Evolutionary conservation across 2,113 vertebrate species (phyloP).

Genomic region (Agapornis roseicollis): DNA sequence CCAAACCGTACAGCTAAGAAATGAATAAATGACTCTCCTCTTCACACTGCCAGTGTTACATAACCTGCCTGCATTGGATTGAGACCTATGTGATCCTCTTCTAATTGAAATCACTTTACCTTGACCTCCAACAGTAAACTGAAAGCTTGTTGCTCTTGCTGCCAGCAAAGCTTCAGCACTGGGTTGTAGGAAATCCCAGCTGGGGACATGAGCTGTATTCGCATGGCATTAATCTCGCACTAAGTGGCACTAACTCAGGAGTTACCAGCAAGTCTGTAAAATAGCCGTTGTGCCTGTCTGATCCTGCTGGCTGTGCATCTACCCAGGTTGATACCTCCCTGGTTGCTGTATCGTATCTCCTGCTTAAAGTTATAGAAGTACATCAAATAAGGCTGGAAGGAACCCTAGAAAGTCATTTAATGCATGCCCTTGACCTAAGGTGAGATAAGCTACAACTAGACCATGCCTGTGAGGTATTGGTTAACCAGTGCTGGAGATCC

Average conservation of each 20-base stretch:
- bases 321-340: neutral
- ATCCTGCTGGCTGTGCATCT: neutral
- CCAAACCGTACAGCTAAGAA: conserved; percentile 4
- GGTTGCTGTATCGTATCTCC: neutral
- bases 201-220: neutral
- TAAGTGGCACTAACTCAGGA: conserved; percentile 57
- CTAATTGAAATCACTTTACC: conserved; percentile 78
- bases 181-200: conserved; percentile 66
- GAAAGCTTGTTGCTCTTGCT: conserved; percentile 64
- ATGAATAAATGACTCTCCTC: conserved; percentile 68
- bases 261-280: conserved; percentile 42
- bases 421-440: neutral
- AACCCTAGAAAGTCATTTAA: neutral
- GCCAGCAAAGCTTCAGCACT: conserved; percentile 54
- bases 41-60: conserved; percentile 41
- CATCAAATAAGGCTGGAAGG: neutral
- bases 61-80: conserved; percentile 71
- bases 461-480: neutral
- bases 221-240: neutral
- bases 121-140: conserved; percentile 74
- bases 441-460: neutral
- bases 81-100: conserved; percentile 75
- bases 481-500: neutral
- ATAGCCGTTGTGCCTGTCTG: neutral
- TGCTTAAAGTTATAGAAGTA: neutral